phyloP scores from a whole-genome alignment of 1,140 invertebrate genomes.

The Pristionchus pacificus region DNA sequence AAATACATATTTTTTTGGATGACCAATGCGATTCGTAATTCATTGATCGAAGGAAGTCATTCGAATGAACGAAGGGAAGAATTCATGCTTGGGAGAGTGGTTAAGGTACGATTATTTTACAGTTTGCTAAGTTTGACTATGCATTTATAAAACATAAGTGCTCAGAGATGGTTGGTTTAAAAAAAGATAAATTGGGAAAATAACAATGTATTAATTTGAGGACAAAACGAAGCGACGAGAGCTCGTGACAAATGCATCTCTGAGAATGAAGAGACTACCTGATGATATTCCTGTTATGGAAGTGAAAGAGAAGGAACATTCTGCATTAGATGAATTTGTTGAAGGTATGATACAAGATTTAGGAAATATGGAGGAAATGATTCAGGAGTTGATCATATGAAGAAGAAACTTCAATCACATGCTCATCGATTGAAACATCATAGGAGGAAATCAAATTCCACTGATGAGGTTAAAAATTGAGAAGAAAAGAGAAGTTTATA shows the following conservation, averaged over 20 bases:
- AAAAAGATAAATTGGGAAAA: too few relatives aligned
- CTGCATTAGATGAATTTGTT: slow-evolving; percentile 17
- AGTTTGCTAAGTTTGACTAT: too few relatives aligned
- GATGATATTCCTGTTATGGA: slow-evolving; percentile 37
- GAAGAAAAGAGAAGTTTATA: background rate
- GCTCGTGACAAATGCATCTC: slow-evolving; percentile 34
- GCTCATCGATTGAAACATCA: background rate
- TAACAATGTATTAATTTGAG: too few relatives aligned
- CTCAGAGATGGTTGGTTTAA: too few relatives aligned
- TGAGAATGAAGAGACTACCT: slow-evolving; percentile 33
- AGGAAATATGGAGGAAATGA: slow-evolving; percentile 13
- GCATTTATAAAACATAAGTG: too few relatives aligned
- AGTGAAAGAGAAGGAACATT: slow-evolving; percentile 22
- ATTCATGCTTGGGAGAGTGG: slow-evolving; percentile 14
- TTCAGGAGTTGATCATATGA: background rate
- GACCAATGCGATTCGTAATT: slow-evolving; percentile 37
- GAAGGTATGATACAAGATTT: slow-evolving; percentile 13
- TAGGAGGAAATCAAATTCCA: background rate
- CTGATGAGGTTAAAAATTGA: background rate
- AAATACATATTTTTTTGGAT: slow-evolving; percentile 22
- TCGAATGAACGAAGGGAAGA: slow-evolving; percentile 31
- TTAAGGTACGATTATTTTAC: too few relatives aligned
- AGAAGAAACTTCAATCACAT: background rate
- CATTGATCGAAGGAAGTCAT: slow-evolving; percentile 33
- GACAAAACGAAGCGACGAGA: slow-evolving; percentile 14